Evolutionary conservation across 1,140 invertebrate species (phyloP).

Genomic region (Brachionus manjavacas): DNA sequence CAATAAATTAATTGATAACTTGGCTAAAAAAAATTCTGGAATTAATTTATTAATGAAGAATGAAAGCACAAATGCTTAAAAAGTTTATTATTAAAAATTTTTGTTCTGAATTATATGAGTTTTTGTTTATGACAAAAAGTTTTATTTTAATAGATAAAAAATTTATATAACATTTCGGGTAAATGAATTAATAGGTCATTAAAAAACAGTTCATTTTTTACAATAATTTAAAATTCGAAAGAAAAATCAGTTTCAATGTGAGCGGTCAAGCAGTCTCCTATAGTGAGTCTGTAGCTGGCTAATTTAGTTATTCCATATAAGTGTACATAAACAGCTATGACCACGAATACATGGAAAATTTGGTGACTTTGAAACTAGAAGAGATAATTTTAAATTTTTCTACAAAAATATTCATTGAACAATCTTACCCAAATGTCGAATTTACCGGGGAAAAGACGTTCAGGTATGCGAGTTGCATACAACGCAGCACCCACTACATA

Average conservation of each 20-base stretch:
- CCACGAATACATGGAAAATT: constrained; percentile 93
- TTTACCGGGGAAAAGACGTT: constrained; percentile 96
- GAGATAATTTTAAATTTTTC: neutral
- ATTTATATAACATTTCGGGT: neutral
- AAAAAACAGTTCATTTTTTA: neutral
- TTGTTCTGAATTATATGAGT: neutral
- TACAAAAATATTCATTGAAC: neutral
- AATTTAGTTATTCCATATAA: constrained; percentile 95
- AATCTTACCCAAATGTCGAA: constrained; percentile 72
- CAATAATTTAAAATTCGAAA: constrained; percentile 17
- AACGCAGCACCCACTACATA: constrained; percentile 91
- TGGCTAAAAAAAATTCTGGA: too few species aligned
- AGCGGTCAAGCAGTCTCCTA: constrained; percentile 36
- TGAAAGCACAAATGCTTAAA: too few species aligned
- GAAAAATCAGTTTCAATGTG: constrained; percentile 32
- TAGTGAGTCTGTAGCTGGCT: constrained; percentile 69
- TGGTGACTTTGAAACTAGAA: constrained; percentile 88
- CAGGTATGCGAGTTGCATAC: constrained; percentile 88
- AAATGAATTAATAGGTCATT: neutral
- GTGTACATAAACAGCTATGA: constrained; percentile 94
- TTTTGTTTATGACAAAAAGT: neutral
- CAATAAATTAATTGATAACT: too few species aligned
- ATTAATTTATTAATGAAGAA: too few species aligned
- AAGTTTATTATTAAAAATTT: too few species aligned
- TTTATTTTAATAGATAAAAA: neutral